These are phyloP conservation scores for Blastobasis adustella DNA, from an alignment of 2,888 invertebrate genomes.

Conservation along the genomic window DNA sequence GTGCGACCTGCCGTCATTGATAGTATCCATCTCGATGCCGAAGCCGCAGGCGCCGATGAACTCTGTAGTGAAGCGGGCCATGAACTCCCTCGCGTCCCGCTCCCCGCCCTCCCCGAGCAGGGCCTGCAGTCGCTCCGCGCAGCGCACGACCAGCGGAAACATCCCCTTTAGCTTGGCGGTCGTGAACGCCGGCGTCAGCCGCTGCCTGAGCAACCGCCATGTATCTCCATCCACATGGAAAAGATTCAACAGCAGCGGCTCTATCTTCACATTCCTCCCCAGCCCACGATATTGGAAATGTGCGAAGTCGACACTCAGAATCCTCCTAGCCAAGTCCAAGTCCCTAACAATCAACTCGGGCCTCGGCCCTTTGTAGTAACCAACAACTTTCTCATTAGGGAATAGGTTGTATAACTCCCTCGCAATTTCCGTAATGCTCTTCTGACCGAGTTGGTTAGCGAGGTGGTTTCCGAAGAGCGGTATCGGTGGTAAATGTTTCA, in stretches of 20 bases:
- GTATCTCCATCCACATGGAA: conserved; percentile 32
- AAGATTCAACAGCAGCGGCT: conserved; percentile 26
- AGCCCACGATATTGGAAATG: conserved; percentile 26
- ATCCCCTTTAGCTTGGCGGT: conserved; percentile 29
- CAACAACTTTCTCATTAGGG: conserved; percentile 26
- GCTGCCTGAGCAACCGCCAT: conserved; percentile 33
- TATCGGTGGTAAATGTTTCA: conserved; percentile 21
- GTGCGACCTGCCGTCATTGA: conserved; percentile 26
- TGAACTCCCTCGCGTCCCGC: conserved; percentile 27
- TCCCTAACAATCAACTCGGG: conserved; percentile 25
- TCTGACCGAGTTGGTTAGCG: conserved; percentile 12
- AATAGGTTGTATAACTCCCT: conserved; percentile 18
- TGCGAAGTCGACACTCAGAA: conserved; percentile 26
- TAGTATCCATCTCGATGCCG: conserved; percentile 29
- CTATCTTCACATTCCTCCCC: conserved; percentile 14
- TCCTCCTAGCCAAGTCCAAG: conserved; percentile 23
- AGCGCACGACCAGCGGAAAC: conserved; percentile 29
- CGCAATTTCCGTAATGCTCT: conserved; percentile 19
- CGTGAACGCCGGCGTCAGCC: conserved; percentile 29
- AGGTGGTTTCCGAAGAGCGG: conserved; percentile 20
- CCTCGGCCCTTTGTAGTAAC: conserved; percentile 19
- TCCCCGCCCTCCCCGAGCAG: neutral
- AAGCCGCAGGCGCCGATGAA: conserved; percentile 37
- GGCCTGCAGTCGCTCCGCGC: conserved; percentile 22
- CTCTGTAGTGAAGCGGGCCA: conserved; percentile 36